Evolutionary conservation across 2,888 invertebrate species (phyloP), one percentile per base, ranked within the genome.

Genomic region (Cheilosia grossa): DNA sequence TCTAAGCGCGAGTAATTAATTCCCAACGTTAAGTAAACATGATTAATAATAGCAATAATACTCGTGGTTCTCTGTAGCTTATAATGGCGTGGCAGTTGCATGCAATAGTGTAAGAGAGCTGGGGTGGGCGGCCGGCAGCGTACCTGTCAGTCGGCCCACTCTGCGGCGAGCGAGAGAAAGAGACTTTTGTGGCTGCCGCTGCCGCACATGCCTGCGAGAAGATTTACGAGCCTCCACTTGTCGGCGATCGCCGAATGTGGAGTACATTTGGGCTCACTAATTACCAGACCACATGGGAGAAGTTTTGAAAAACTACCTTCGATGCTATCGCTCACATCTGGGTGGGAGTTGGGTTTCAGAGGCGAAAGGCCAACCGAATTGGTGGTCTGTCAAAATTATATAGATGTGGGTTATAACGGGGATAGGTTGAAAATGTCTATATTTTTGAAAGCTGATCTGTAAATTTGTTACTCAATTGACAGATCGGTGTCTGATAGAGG

Each of bases 1-100:
- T 53, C 74, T 53, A 79, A 79, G 83, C 74, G 79, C 79, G 70
- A 66, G 83, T 83, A 83, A 83, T 83, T 83, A 83, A 83, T 83
- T 79, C 79, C 69, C 69, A 66, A 61, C 53, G 74, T 69, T 83
- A 79, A 83, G 83, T 79, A 83, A 79, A 83, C 83, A 83, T 83
- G 83, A 83, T 83, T 83, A 83, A 83, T 83, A 74, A 70, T 53
- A 64, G 83, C 69, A 79, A 83, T 83, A 83, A 79, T 64, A 79
- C n/a, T n/a, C n/a, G n/a, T n/a, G n/a, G 79, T 83, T 79, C 79
- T 59, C 74, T 70, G 4, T 4, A 37, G 63, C 51, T 63, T 47
- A n/a, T n/a, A 17, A 19, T 59, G 42, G 54, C 61, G 24, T 77
- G 42, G 54, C 54, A 61, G 69, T 75, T 75, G 83, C 83, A 79